Conservation (phyloP, 1,140 invertebrate species). For the Magallana gigas region DNA sequence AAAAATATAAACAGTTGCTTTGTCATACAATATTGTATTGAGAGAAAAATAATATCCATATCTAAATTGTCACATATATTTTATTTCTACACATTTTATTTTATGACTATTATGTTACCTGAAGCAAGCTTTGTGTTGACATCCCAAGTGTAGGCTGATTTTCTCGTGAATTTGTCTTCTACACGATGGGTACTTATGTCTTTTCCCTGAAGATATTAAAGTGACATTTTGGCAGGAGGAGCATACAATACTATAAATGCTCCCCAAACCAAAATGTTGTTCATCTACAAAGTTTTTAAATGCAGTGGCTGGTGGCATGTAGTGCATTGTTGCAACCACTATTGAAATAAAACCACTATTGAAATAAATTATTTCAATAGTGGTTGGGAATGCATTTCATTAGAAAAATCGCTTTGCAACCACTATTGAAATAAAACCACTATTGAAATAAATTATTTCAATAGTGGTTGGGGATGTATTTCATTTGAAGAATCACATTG, state of each 20-base stretch:
- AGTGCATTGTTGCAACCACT: too few species aligned
- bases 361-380: too few species aligned
- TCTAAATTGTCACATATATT: neutral
- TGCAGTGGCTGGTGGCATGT: neutral
- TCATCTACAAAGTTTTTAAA: neutral
- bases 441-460: too few species aligned
- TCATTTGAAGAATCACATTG: too few species aligned
- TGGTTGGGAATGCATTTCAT: too few species aligned
- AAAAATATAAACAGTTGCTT: neutral
- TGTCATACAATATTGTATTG: neutral
- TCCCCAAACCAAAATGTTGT: neutral
- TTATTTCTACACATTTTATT: neutral
- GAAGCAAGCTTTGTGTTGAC: slow-evolving; percentile 4
- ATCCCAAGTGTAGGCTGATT: neutral
- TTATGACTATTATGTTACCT: neutral
- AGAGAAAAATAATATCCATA: neutral
- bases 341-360: too few species aligned
- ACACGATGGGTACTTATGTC: neutral
- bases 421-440: too few species aligned
- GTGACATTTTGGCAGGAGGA: neutral
- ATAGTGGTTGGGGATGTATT: too few species aligned
- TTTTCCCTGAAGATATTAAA: neutral
- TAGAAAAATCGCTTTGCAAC: too few species aligned
- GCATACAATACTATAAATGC: neutral
- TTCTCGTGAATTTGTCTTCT: neutral